Percentiles rank a stretch among this genome's conserved stretches.
phyloP scores from a whole-genome alignment of 2,797 vertebrate species.

The Schizopygopsis malacanthus region DNA sequence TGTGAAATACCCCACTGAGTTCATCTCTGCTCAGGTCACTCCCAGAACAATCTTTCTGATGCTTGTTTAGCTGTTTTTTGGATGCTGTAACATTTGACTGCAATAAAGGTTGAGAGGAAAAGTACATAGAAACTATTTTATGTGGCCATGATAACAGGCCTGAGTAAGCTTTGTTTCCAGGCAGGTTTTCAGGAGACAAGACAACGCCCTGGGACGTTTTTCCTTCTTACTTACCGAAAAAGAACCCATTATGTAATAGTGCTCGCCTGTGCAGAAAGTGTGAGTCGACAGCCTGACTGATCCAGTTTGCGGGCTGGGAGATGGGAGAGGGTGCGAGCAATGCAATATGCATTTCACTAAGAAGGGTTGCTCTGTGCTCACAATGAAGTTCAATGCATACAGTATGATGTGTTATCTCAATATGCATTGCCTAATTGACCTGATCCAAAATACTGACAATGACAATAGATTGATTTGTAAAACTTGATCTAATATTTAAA shows the following conservation, averaged over 20 bases:
- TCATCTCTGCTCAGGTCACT: not conserved
- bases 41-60: not conserved
- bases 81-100: constrained; percentile 9
- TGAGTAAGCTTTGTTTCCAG: constrained; percentile 61
- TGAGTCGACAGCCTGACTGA: constrained; percentile 60
- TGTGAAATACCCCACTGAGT: not conserved
- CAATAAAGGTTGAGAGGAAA: constrained; percentile 1
- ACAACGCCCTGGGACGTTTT: constrained; percentile 61
- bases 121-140: constrained; percentile 22
- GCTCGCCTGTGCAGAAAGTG: constrained; percentile 58
- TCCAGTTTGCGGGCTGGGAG: constrained; percentile 57
- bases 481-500: not conserved
- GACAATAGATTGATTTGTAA: not conserved
- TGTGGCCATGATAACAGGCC: not conserved
- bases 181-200: constrained; percentile 64
- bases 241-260: constrained; percentile 63
- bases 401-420: not conserved
- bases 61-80: not conserved
- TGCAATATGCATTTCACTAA: constrained; percentile 33
- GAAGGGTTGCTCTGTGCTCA: constrained; percentile 8
- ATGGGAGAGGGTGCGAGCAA: constrained; percentile 42
- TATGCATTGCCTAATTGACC: too few relatives aligned
- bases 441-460: not conserved
- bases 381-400: not conserved
- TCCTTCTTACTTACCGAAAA: constrained; percentile 49